Percentiles rank a stretch among this genome's conserved stretches.
Conservation (phyloP, 1,140 invertebrate genomes). For the Cotesia glomerata region DNA sequence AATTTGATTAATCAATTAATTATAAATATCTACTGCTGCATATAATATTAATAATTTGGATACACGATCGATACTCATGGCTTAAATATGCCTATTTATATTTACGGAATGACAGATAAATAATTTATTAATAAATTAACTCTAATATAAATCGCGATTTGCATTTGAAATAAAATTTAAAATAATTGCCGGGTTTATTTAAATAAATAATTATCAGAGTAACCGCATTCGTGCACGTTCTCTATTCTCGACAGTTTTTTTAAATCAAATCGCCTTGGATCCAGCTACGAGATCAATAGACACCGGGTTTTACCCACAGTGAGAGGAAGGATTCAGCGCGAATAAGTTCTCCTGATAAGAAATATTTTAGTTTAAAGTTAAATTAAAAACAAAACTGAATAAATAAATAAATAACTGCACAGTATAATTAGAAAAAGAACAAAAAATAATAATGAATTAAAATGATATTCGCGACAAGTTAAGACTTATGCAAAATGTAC, state of each 20-base stretch:
- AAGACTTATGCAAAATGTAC: neutral
- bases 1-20: neutral
- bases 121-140: conserved; percentile 9
- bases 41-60: neutral
- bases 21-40: neutral
- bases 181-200: conserved; percentile 1
- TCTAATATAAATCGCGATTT: neutral
- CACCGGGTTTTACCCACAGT: conserved; percentile 45
- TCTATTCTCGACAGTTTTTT: conserved; percentile 60
- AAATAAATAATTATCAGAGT: conserved; percentile 27
- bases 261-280: conserved; percentile 56
- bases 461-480: neutral
- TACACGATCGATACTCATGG: conserved; percentile 11
- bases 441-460: neutral
- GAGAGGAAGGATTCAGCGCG: conserved; percentile 27
- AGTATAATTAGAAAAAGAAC: neutral
- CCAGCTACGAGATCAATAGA: conserved; percentile 51
- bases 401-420: neutral
- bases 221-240: conserved; percentile 57
- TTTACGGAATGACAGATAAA: neutral
- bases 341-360: neutral
- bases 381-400: neutral
- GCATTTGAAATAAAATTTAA: neutral
- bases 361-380: neutral
- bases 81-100: neutral